Evolutionary conservation across 2,113 vertebrate species (phyloP).

Genomic region (Charadrius vociferus): DNA sequence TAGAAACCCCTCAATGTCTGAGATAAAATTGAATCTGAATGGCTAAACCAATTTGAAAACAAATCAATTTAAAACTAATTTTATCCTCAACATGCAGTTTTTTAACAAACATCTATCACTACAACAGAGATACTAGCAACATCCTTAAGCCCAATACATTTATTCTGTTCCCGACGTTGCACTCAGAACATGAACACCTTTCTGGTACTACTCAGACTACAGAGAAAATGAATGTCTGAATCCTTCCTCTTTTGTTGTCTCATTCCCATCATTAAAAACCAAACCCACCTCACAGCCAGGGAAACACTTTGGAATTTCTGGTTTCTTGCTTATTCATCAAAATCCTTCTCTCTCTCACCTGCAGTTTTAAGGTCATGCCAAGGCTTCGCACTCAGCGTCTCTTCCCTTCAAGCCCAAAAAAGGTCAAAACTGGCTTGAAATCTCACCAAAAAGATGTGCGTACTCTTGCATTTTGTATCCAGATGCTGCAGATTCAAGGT

Average conservation of each 20-base stretch:
- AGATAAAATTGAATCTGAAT: conserved; percentile 35
- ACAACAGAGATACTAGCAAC: background rate
- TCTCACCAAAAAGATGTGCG: accelerated
- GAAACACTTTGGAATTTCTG: background rate
- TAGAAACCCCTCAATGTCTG: conserved; percentile 15
- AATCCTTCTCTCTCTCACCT: background rate
- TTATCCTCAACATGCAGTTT: background rate
- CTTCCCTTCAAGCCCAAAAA: background rate
- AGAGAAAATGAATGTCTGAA: background rate
- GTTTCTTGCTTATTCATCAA: background rate
- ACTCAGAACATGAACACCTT: background rate
- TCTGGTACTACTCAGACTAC: background rate
- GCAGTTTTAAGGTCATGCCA: background rate
- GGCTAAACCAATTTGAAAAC: conserved; percentile 19
- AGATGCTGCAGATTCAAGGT: background rate
- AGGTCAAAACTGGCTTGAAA: background rate
- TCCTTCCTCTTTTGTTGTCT: background rate
- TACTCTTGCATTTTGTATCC: background rate
- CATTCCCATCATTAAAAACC: background rate
- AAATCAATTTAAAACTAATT: conserved; percentile 36
- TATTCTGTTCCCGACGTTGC: background rate
- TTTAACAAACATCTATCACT: background rate
- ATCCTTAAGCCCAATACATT: background rate
- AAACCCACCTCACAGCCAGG: background rate
- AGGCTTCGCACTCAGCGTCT: background rate